Evolutionary conservation across 2,113 vertebrate species (phyloP).

Genomic region (Nycticryphes semicollaris): DNA sequence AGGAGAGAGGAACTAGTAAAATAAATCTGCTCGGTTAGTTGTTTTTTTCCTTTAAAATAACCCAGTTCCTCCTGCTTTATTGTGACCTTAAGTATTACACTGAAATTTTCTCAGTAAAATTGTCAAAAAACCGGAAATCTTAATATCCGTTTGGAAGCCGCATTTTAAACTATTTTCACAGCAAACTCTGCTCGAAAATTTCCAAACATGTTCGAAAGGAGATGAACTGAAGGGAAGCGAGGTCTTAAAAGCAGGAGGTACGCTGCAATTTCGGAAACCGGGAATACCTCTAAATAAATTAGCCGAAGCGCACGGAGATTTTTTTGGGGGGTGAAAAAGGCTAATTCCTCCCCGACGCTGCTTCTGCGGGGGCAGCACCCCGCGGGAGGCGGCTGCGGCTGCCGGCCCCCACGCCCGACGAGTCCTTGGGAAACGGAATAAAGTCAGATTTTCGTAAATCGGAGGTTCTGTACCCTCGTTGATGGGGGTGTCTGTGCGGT

Average conservation of each 20-base stretch:
- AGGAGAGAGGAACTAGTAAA: background rate
- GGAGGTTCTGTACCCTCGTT: rapidly evolving
- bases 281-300: background rate
- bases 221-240: background rate
- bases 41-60: background rate
- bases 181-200: background rate
- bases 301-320: too few relatives aligned
- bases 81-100: background rate
- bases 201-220: rapidly evolving
- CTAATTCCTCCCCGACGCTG: background rate
- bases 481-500: background rate
- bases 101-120: background rate
- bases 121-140: background rate
- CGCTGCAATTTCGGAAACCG: background rate
- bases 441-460: rapidly evolving
- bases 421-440: background rate
- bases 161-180: background rate
- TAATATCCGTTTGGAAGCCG: background rate
- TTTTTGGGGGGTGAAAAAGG: background rate
- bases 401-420: background rate
- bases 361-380: background rate
- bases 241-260: background rate
- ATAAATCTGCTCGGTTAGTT: background rate
- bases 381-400: background rate
- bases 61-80: background rate